Evolutionary conservation across 2,888 invertebrate genomes (phyloP).

Genomic region (Agrochola macilenta): DNA sequence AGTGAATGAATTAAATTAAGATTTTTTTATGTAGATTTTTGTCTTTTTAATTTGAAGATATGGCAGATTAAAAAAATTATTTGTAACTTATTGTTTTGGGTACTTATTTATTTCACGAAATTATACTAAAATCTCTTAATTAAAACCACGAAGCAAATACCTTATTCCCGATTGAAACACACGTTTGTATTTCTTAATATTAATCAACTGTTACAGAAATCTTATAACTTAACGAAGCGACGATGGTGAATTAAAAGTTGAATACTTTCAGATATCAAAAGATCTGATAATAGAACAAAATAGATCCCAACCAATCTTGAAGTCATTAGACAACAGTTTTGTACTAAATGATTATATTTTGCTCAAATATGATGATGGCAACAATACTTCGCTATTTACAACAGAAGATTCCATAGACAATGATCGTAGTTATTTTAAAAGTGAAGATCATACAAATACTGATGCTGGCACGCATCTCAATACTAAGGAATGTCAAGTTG

Average conservation of each 20-base stretch:
- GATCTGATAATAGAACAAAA: conserved; percentile 1
- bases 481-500: background rate
- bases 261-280: conserved; percentile 14
- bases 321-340: conserved; percentile 4
- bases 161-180: background rate
- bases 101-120: too few species aligned
- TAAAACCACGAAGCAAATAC: too few species aligned
- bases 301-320: background rate
- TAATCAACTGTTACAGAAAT: conserved; percentile 1
- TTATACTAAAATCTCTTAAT: too few species aligned
- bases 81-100: background rate
- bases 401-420: background rate
- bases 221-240: background rate
- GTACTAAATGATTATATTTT: background rate
- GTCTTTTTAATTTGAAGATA: too few species aligned
- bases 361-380: background rate
- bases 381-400: background rate
- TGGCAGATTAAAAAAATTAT: background rate
- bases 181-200: background rate
- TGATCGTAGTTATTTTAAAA: background rate
- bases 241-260: background rate
- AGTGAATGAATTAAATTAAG: too few species aligned
- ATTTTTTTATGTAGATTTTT: too few species aligned
- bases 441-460: background rate
- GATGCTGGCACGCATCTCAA: background rate